Conservation (phyloP, 2,888 invertebrate genomes). For the Leistus spinibarbis region DNA sequence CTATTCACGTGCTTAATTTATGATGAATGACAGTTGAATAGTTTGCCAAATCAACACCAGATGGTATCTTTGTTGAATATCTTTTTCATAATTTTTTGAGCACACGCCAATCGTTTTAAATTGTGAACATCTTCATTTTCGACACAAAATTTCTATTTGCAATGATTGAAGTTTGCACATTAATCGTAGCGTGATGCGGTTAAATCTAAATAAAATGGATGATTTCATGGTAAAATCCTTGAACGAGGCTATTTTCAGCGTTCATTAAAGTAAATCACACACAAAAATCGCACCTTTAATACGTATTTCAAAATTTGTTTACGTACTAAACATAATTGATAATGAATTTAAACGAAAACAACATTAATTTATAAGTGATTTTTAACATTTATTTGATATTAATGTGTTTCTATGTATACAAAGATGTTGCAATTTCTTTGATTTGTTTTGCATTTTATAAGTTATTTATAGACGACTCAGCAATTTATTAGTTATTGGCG, state of each 20-base stretch:
- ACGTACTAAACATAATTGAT: not conserved
- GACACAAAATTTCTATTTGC: not conserved
- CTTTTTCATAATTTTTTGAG: constrained; percentile 17
- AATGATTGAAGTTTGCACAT: not conserved
- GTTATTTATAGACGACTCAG: no score
- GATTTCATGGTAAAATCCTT: not conserved
- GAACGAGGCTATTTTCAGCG: not conserved
- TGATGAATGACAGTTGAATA: constrained; percentile 19
- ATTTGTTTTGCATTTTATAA: no score
- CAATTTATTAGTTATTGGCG: no score
- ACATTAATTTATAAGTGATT: not conserved
- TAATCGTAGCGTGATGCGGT: not conserved
- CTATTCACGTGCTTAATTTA: constrained; percentile 30
- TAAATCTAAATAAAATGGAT: not conserved
- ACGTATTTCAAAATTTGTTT: not conserved
- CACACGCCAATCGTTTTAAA: constrained; percentile 20
- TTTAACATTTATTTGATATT: not conserved
- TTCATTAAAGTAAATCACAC: constrained; percentile 3
- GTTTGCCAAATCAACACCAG: constrained; percentile 26
- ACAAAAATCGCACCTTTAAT: not conserved
- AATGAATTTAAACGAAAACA: not conserved
- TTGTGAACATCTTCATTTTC: constrained; percentile 3
- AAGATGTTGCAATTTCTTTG: no score
- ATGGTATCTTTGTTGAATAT: constrained; percentile 10
- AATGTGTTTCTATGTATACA: not conserved